Conservation (phyloP, 2,888 invertebrate species). For the Ganaspis brasiliensis region DNA sequence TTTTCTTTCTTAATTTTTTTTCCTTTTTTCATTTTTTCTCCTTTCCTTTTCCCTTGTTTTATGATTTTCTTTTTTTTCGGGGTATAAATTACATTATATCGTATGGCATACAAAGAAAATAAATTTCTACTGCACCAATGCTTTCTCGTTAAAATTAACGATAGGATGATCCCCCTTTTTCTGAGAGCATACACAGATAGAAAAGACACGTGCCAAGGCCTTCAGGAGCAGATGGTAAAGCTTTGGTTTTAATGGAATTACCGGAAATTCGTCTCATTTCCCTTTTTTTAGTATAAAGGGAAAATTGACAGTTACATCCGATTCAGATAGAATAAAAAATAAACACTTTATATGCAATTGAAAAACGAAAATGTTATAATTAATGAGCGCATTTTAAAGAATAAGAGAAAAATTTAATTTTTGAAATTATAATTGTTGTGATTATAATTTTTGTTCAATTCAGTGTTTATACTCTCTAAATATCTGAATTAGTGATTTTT, state of each 20-base stretch:
- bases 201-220: conserved; percentile 64
- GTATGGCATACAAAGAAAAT: background rate
- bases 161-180: conserved; percentile 17
- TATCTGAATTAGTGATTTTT: too few relatives aligned
- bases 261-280: conserved; percentile 23
- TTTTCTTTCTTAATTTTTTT: background rate
- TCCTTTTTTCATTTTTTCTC: too few relatives aligned
- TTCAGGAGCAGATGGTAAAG: conserved; percentile 59
- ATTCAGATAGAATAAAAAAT: conserved; percentile 49
- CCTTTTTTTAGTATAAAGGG: background rate
- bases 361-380: background rate
- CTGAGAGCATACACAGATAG: conserved; percentile 43
- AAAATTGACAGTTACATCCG: conserved; percentile 20
- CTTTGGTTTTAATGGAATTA: conserved; percentile 28
- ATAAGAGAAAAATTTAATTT: too few relatives aligned
- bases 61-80: too few relatives aligned
- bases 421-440: too few relatives aligned
- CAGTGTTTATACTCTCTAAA: too few relatives aligned
- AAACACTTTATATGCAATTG: background rate
- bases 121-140: conserved; percentile 33
- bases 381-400: background rate
- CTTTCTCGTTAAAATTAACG: conserved; percentile 19
- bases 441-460: too few relatives aligned
- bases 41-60: too few relatives aligned
- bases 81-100: background rate